Evolutionary conservation across 2,797 vertebrate species (phyloP).

Genomic region (Sarcoramphus papa): DNA sequence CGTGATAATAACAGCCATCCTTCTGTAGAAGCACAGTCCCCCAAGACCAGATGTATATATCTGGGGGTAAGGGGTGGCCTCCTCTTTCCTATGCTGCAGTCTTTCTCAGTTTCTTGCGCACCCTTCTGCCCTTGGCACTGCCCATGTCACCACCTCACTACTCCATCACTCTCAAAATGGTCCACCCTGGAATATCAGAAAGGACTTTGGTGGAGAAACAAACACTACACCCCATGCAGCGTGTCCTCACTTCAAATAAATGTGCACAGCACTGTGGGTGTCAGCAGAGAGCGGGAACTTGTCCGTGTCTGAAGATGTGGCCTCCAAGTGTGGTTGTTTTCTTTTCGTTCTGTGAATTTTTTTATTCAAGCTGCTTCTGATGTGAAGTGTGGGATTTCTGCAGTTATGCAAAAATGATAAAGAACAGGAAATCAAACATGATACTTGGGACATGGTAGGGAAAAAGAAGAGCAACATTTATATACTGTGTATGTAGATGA

Average conservation of each 20-base stretch:
- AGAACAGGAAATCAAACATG: background rate
- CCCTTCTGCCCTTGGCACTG: background rate
- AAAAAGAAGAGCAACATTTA: background rate
- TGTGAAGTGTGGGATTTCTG: background rate
- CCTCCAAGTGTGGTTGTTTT: background rate
- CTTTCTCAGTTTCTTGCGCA: background rate
- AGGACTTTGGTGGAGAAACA: background rate
- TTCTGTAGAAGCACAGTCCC: background rate
- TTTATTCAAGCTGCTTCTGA: background rate
- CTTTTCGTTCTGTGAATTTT: background rate
- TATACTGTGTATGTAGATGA: background rate
- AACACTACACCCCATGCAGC: background rate
- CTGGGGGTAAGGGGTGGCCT: background rate
- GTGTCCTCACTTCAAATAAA: background rate
- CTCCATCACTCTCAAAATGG: background rate
- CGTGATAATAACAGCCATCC: fast-evolving
- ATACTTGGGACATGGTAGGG: background rate
- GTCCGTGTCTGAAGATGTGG: background rate
- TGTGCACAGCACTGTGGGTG: background rate
- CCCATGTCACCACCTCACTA: fast-evolving
- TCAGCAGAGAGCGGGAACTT: background rate
- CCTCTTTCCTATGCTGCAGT: background rate
- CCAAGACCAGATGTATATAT: background rate
- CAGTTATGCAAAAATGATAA: background rate
- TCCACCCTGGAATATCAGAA: background rate